Evolutionary conservation across 2,113 vertebrate genomes (phyloP).

Genomic region (Corythornis cristatus): DNA sequence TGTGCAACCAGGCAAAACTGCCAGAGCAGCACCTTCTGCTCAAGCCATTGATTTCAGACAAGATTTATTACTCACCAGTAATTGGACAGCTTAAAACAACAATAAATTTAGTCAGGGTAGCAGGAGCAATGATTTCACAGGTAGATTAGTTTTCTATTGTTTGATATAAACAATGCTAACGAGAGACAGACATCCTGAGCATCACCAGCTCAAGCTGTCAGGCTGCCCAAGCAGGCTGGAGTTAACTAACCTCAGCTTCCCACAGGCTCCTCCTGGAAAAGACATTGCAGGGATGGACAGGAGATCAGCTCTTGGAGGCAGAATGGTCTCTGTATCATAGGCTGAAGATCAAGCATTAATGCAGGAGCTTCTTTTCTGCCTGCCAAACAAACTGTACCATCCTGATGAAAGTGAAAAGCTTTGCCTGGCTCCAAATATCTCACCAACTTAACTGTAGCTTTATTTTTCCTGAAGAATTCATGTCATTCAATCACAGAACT

Average conservation of each 20-base stretch:
- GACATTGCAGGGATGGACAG: not conserved
- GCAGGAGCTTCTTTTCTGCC: not conserved
- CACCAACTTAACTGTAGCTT: not conserved
- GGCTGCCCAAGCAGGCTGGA: not conserved
- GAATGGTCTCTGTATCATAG: not conserved
- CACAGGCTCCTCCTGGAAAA: not conserved
- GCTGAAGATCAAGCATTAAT: not conserved
- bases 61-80: not conserved
- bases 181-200: not conserved
- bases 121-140: not conserved
- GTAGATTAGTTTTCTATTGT: not conserved
- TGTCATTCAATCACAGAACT: fast-evolving
- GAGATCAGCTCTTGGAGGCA: not conserved
- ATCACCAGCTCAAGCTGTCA: not conserved
- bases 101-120: not conserved
- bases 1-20: not conserved
- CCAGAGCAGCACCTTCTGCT: constrained; percentile 24
- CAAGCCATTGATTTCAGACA: not conserved
- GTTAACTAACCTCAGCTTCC: not conserved
- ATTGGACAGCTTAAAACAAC: not conserved
- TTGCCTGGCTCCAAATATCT: not conserved
- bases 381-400: not conserved
- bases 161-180: not conserved
- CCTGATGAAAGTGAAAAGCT: not conserved
- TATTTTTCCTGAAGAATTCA: not conserved